Evolutionary conservation across 2,797 vertebrate species (phyloP).

Genomic region (Hoplostethus atlanticus): DNA sequence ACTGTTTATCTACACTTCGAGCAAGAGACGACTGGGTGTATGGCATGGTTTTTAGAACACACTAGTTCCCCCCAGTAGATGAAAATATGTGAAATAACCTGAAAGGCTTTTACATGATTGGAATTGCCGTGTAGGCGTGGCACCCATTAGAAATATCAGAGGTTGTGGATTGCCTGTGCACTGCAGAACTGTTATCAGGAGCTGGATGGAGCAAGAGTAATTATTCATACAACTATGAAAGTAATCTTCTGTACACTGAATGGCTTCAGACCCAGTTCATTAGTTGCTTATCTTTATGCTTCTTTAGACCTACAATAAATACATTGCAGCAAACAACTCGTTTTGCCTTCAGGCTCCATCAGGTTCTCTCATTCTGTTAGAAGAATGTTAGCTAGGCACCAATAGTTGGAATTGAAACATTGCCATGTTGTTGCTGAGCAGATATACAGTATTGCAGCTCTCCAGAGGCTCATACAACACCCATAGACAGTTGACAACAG

Average conservation of each 20-base stretch:
- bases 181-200: slow-evolving; percentile 11
- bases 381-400: slow-evolving; percentile 46
- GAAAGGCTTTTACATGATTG: slow-evolving; percentile 1
- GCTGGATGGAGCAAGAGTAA: slow-evolving; percentile 17
- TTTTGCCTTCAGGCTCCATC: slow-evolving; percentile 47
- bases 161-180: slow-evolving; percentile 6
- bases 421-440: slow-evolving; percentile 34
- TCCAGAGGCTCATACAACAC: slow-evolving; percentile 39
- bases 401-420: slow-evolving; percentile 25
- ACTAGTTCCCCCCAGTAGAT: not conserved
- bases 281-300: slow-evolving; percentile 55
- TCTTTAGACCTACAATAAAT: slow-evolving; percentile 53
- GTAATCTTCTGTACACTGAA: no score
- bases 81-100: not conserved
- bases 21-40: not conserved
- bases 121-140: slow-evolving; percentile 4
- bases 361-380: slow-evolving; percentile 41
- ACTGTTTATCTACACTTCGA: not conserved
- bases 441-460: slow-evolving; percentile 42
- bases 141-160: slow-evolving; percentile 3
- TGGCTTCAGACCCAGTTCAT: slow-evolving; percentile 46
- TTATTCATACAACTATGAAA: slow-evolving; percentile 41
- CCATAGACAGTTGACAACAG: slow-evolving; percentile 41
- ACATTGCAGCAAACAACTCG: slow-evolving; percentile 46
- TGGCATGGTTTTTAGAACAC: not conserved